Evolutionary conservation across 2,888 invertebrate species (phyloP).

Genomic region (Macrosiphum euphorbiae): DNA sequence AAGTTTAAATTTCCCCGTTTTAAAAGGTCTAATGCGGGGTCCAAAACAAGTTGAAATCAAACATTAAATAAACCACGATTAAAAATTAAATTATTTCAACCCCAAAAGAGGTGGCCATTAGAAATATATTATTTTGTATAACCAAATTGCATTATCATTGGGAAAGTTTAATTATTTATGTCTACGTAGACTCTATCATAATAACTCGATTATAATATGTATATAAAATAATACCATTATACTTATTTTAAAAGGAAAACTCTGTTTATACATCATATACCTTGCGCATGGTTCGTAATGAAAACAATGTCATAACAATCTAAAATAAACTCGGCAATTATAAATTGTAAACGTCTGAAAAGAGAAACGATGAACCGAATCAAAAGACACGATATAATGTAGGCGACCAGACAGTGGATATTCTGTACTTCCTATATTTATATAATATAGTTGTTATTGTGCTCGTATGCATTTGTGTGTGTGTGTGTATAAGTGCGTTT

Average conservation of each 20-base stretch:
- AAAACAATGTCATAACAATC: not conserved
- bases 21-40: not conserved
- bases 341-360: not conserved
- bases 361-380: not conserved
- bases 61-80: not conserved
- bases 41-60: conserved; percentile 22
- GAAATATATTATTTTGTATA: conserved; percentile 19
- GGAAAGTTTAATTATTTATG: conserved; percentile 31
- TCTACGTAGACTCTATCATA: not conserved
- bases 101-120: not conserved
- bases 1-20: conserved; percentile 30
- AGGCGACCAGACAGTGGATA: not conserved
- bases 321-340: not conserved
- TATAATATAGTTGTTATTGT: not conserved
- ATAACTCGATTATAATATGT: not conserved
- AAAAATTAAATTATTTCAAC: conserved; percentile 42
- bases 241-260: not conserved
- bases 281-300: not conserved
- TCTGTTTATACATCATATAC: not conserved
- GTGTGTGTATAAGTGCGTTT: not conserved
- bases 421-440: not conserved
- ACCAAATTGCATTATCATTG: not conserved
- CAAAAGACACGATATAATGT: not conserved
- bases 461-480: not conserved
- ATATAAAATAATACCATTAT: not conserved